Conservation (phyloP, 2,888 invertebrate species). For the Dryadula phaetusa region DNA sequence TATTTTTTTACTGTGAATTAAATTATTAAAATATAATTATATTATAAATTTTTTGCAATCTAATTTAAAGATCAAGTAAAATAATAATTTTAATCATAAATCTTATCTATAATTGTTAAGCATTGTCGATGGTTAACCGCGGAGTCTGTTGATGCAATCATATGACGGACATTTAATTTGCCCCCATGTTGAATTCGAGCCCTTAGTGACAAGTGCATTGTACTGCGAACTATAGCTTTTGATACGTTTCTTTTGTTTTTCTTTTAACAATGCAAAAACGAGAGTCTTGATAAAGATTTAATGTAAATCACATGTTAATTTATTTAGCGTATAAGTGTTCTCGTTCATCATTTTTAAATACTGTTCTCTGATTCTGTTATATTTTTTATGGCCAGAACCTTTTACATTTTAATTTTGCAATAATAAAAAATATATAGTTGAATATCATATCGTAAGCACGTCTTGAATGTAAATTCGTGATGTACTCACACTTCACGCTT, state of each 20-base stretch:
- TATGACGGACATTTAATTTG: constrained; percentile 20
- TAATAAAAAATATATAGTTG: no score
- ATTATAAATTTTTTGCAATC: background rate
- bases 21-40: no score
- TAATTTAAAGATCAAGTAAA: background rate
- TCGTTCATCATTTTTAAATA: no score
- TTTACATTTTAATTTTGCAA: no score
- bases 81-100: background rate
- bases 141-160: constrained; percentile 17
- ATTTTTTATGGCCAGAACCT: no score
- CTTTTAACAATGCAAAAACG: background rate
- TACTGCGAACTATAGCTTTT: background rate
- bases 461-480: no score
- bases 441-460: no score
- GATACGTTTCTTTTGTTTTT: background rate
- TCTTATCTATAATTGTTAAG: constrained; percentile 2
- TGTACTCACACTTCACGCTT: no score
- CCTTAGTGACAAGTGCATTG: constrained; percentile 14
- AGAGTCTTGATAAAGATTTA: background rate
- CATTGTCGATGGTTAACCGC: constrained; percentile 5
- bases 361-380: no score
- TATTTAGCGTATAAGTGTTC: background rate
- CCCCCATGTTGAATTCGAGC: constrained; percentile 13
- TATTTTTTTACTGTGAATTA: no score
- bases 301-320: background rate